These are phyloP conservation scores for Cassiopea xamachana DNA, from an alignment of 30 jellyfish, hydroid and myxozoan genomes.

Conservation along the genomic window DNA sequence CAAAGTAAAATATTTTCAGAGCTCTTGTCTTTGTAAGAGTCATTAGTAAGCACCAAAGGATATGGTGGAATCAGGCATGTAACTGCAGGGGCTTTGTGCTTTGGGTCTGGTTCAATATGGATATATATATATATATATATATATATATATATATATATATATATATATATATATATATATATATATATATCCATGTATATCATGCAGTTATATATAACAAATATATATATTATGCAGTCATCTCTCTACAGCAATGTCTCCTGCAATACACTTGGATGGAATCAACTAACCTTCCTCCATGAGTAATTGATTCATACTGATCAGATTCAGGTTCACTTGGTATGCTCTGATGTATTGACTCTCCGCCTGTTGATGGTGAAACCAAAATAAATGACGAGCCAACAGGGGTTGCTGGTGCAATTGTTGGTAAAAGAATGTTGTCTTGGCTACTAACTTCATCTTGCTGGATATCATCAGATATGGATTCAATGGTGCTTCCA, in stretches of 20 bases:
- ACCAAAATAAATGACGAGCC: conserved; percentile 18
- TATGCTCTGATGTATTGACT: neutral
- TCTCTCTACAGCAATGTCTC: no score
- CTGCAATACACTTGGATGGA: no score
- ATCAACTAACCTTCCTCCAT: neutral
- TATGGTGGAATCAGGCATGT: no score
- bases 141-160: no score
- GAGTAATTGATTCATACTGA: neutral
- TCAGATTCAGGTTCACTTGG: neutral
- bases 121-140: no score
- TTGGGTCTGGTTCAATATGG: no score
- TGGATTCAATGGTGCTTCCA: neutral
- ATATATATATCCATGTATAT: no score
- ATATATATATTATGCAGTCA: no score
- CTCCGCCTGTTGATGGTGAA: conserved; percentile 15
- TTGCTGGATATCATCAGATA: neutral
- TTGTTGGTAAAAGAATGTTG: conserved; percentile 69
- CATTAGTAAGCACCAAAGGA: no score
- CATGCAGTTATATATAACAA: neutral
- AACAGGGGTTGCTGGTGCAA: conserved; percentile 99
- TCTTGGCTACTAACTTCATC: conserved; percentile 45
- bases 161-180: neutral
- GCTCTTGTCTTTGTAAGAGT: no score
- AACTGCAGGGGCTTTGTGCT: no score
- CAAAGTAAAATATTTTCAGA: no score